Evolutionary conservation across 2,113 vertebrate species (phyloP).

Genomic region (Chaetura pelagica): DNA sequence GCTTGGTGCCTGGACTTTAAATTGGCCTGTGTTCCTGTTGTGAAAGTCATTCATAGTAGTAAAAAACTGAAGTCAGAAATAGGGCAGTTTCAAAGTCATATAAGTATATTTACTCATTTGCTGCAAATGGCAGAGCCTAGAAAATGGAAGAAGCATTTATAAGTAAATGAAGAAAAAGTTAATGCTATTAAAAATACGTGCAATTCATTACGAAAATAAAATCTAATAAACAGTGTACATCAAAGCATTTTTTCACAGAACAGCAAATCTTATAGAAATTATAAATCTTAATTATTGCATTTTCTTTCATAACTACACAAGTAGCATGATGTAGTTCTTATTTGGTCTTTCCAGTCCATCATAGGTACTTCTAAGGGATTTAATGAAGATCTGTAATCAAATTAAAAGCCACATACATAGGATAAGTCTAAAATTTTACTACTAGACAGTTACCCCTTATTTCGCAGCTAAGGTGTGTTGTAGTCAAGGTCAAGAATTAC

Average conservation of each 20-base stretch:
- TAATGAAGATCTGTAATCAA: neutral
- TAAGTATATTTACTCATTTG: constrained; percentile 59
- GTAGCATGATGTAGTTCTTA: neutral
- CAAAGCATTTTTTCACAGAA: neutral
- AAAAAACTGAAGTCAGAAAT: constrained; percentile 75
- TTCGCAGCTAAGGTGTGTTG: neutral
- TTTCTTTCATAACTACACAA: neutral
- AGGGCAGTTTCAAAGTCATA: constrained; percentile 81
- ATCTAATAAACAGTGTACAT: neutral
- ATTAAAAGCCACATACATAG: neutral
- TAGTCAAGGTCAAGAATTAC: neutral
- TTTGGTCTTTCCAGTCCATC: neutral
- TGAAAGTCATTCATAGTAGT: constrained; percentile 82
- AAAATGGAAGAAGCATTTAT: constrained; percentile 2
- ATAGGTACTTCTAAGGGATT: neutral
- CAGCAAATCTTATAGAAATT: neutral
- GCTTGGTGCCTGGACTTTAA: constrained; percentile 86
- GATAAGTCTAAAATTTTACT: neutral
- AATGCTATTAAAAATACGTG: neutral
- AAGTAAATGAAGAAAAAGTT: neutral
- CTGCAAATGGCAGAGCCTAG: constrained; percentile 37
- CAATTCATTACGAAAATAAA: constrained; percentile 25
- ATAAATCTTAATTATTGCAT: neutral
- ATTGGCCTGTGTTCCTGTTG: constrained; percentile 84
- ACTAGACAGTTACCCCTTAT: neutral